These are phyloP conservation scores for Lasioglossum vierecki DNA, from an alignment of 2,888 invertebrate species.

Conservation along the genomic window DNA sequence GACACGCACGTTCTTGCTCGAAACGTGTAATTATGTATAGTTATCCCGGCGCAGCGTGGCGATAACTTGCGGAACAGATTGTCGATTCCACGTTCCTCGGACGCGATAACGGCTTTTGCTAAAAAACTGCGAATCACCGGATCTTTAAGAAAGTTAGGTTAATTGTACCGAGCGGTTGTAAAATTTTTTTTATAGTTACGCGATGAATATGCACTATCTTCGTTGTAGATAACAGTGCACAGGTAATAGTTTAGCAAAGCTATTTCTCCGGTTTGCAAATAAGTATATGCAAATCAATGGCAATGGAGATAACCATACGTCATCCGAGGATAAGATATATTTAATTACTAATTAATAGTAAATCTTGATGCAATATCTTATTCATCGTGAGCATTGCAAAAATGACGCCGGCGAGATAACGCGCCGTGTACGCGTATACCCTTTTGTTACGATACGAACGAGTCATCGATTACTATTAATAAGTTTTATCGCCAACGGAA, in stretches of 20 bases:
- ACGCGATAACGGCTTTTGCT: background rate
- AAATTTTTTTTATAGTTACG: background rate
- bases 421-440: background rate
- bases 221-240: background rate
- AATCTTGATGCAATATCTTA: background rate
- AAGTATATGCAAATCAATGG: background rate
- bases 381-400: background rate
- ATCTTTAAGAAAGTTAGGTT: background rate
- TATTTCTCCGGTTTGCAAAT: background rate
- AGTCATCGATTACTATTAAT: background rate
- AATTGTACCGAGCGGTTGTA: background rate
- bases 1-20: background rate
- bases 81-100: background rate
- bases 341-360: background rate
- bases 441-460: background rate
- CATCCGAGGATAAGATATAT: background rate
- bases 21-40: slow-evolving; percentile 4
- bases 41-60: background rate
- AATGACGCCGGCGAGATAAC: background rate
- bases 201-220: background rate
- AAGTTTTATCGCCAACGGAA: background rate
- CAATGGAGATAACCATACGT: background rate
- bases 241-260: background rate
- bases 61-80: background rate
- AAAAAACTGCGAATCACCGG: rapidly evolving